Base-by-base conservation (phyloP, 2,888 invertebrate species). In the Leucophenga montana region DNA sequence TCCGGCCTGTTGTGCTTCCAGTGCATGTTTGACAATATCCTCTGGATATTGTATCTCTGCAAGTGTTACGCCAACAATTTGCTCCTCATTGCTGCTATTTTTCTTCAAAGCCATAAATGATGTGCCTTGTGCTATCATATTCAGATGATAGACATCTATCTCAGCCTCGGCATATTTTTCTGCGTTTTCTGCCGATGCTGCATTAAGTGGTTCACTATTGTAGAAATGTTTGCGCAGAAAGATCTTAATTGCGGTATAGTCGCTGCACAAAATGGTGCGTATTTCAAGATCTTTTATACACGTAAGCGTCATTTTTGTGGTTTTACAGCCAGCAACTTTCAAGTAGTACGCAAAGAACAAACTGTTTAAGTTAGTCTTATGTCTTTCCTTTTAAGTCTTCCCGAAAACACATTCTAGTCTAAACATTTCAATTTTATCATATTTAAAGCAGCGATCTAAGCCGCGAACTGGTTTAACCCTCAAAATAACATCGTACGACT, bases 171-270 rank as follows among this genome's bases (percentile, higher is more conserved):
- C 18, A 9, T 11, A 18, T 18, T 61, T 33, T 1, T 16, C 44
- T 13, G 61, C 31, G 16, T 16, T 8, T 44, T 8, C 18, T 8
- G 3, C 44, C 31, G 61, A 61, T 2, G 18, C 39, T 16, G 3
- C 1, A n/a, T 8, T 8, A 9, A 61, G 39, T 39, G 61, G 61
- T 39, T 61, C 61, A n/a, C 39, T 18, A 3, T 1, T 44, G 11
- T 11, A 61, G 39, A 61, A 61, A 61, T 18, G 31, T 3, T 44
- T 31, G 18, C 11, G 9, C 3, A 39, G 14, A n/a, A 61, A 39
- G n/a, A 39, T 39, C 18, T 61, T 61, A 2, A 61, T 31, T 5
- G 11, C 16, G 11, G 61, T 39, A 61, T 61, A 61, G 13, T 61
- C 61, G 11, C 31, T 31, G 9, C 3, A 1, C 16, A n/a, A 16